A percentile compares a stretch with the other conserved stretches of the same genome.
Evolutionary conservation across 2,888 invertebrate species (phyloP).

Genomic region (Matsumyia berberina): DNA sequence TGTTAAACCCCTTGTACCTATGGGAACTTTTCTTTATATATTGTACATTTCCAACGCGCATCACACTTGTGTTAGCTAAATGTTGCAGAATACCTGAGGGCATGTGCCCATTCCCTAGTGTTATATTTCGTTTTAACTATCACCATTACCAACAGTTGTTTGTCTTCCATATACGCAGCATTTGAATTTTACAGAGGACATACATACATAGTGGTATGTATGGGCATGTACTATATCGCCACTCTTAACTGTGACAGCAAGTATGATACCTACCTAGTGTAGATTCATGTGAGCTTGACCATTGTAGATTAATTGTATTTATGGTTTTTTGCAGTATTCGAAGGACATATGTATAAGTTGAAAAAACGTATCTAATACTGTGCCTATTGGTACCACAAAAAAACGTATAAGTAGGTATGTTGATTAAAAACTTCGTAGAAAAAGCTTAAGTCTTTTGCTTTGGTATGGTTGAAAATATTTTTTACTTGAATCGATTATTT

Average conservation of each 20-base stretch:
- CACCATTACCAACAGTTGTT: constrained; percentile 34
- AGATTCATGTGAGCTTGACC: constrained; percentile 30
- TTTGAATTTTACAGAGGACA: constrained; percentile 32
- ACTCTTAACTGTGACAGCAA: constrained; percentile 24
- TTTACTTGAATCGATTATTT: too few species aligned
- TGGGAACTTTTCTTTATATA: constrained; percentile 22
- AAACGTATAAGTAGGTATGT: too few species aligned
- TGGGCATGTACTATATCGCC: too few species aligned
- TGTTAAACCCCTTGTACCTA: constrained; percentile 33
- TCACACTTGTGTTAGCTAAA: constrained; percentile 36
- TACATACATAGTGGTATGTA: too few species aligned
- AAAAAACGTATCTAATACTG: too few species aligned
- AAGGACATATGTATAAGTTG: too few species aligned
- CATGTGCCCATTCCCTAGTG: constrained; percentile 48
- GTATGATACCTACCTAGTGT: constrained; percentile 39
- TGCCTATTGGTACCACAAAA: too few species aligned
- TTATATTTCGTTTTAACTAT: constrained; percentile 44
- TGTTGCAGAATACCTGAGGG: constrained; percentile 45
- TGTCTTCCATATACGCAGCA: constrained; percentile 46
- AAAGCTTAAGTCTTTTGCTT: too few species aligned
- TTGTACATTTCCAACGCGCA: constrained; percentile 23
- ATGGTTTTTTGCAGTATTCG: too few species aligned
- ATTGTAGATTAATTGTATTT: constrained; percentile 20
- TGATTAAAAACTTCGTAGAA: too few species aligned
- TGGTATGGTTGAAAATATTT: too few species aligned